These are phyloP conservation scores for Cladopsammia gracilis DNA, from an alignment of 64 coral and sea anemone species.

Conservation along the genomic window DNA sequence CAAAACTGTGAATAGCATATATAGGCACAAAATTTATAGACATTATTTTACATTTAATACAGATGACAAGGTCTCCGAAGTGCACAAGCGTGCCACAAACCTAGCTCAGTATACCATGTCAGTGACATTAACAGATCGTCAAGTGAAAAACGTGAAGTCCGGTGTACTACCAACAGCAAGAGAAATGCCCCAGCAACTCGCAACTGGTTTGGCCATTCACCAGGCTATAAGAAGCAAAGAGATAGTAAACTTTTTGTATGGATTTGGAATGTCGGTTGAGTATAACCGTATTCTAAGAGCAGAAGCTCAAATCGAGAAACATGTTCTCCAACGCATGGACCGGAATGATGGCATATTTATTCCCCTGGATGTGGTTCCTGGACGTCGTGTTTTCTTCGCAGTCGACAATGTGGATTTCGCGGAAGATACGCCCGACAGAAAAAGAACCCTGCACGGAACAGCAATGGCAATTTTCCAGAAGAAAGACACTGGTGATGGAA, in stretches of 20 bases:
- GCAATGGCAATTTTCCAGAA: constrained; percentile 57
- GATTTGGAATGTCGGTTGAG: constrained; percentile 48
- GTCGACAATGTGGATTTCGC: constrained; percentile 61
- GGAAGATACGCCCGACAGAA: constrained; percentile 39
- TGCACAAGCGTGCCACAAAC: constrained; percentile 23
- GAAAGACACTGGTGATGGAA: constrained; percentile 3
- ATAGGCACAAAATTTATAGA: too few species aligned
- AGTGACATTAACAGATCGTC: constrained; percentile 47
- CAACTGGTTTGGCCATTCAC: constrained; percentile 33
- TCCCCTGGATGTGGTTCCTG: constrained; percentile 43
- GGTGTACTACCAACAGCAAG: background rate
- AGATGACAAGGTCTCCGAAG: constrained; percentile 50
- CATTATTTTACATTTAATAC: constrained; percentile 7
- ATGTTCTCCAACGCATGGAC: constrained; percentile 39
- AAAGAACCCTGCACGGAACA: constrained; percentile 56
- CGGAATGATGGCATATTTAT: constrained; percentile 36
- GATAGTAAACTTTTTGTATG: constrained; percentile 34
- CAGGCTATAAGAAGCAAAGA: constrained; percentile 56
- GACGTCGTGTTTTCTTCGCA: constrained; percentile 40
- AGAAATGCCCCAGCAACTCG: constrained; percentile 69
- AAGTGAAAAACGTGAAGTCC: constrained; percentile 65
- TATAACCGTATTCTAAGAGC: constrained; percentile 47
- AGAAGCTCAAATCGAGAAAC: constrained; percentile 48
- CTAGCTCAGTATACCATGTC: constrained; percentile 49
- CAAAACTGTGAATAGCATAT: constrained; percentile 1